Conservation (phyloP, 2,888 invertebrate species). For the Ophion slaviceki region DNA sequence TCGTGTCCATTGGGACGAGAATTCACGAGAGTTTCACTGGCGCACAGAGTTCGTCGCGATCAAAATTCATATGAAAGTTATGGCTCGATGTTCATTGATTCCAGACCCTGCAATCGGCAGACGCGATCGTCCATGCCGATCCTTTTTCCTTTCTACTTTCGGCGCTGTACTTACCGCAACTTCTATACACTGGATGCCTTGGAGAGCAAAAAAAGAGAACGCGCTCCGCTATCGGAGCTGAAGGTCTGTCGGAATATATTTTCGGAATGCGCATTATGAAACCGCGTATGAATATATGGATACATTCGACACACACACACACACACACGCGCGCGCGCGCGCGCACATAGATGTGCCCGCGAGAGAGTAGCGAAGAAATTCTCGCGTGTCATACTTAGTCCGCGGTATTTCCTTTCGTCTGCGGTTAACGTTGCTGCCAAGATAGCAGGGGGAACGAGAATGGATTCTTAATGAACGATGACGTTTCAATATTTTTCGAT, state of each 20-base stretch:
- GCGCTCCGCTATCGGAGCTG: slow-evolving; percentile 5
- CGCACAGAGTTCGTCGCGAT: not conserved
- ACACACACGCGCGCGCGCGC: not conserved
- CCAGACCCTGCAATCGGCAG: slow-evolving; percentile 6
- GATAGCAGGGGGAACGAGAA: slow-evolving; percentile 50
- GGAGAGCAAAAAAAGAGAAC: not conserved
- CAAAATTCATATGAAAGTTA: slow-evolving; percentile 40
- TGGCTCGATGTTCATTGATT: slow-evolving; percentile 35
- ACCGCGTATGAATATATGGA: slow-evolving; percentile 9
- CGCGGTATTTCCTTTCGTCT: slow-evolving; percentile 42
- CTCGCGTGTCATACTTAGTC: slow-evolving; percentile 64
- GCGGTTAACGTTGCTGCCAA: slow-evolving; percentile 30
- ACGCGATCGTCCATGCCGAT: not conserved
- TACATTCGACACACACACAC: not conserved
- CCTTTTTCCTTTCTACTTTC: slow-evolving; percentile 11
- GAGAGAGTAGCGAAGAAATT: slow-evolving; percentile 55
- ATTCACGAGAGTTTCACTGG: slow-evolving; percentile 36
- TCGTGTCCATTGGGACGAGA: slow-evolving; percentile 34
- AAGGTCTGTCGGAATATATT: slow-evolving; percentile 32
- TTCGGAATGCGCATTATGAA: not conserved
- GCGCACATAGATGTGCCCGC: not conserved
- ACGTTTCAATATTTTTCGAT: slow-evolving; percentile 65
- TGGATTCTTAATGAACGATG: slow-evolving; percentile 72
- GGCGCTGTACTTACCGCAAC: not conserved
- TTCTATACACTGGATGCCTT: not conserved